Conservation (phyloP, 2,888 invertebrate genomes). For the Thereva unica region DNA sequence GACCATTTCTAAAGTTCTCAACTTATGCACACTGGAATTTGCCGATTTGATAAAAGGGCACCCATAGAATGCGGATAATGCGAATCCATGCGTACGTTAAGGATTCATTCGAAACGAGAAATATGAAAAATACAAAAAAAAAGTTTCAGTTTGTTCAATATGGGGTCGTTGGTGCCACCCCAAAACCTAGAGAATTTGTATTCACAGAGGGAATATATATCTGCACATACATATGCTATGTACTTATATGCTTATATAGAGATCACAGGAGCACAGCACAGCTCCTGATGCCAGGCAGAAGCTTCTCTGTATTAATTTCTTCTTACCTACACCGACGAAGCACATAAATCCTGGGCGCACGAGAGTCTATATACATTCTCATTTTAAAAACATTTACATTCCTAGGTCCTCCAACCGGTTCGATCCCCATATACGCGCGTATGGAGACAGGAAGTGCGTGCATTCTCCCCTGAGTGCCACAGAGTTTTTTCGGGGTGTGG, state of each 20-base stretch:
- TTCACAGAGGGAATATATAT: constrained; percentile 32
- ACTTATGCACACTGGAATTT: too few species aligned
- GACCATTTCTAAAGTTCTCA: too few species aligned
- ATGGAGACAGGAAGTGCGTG: constrained; percentile 22
- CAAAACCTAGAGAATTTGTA: constrained; percentile 32
- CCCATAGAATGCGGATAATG: constrained; percentile 29
- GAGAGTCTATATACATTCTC: too few species aligned
- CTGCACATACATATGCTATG: too few species aligned
- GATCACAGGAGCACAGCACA: neutral
- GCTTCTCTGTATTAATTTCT: too few species aligned
- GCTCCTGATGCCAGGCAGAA: constrained; percentile 15
- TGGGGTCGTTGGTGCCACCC: constrained; percentile 34
- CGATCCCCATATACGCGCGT: constrained; percentile 24
- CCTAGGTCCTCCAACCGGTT: neutral
- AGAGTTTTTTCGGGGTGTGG: constrained; percentile 24
- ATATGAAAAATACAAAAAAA: constrained; percentile 21
- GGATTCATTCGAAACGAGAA: constrained; percentile 30
- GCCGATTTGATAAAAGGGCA: constrained; percentile 15
- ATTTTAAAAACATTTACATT: too few species aligned
- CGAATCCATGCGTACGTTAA: constrained; percentile 32
- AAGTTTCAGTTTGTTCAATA: constrained; percentile 31
- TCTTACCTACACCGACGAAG: too few species aligned
- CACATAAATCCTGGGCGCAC: too few species aligned
- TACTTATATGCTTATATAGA: too few species aligned
- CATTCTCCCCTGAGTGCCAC: constrained; percentile 15